Base-by-base conservation (phyloP, 1,140 invertebrate genomes). In the Hermetia illucens region DNA sequence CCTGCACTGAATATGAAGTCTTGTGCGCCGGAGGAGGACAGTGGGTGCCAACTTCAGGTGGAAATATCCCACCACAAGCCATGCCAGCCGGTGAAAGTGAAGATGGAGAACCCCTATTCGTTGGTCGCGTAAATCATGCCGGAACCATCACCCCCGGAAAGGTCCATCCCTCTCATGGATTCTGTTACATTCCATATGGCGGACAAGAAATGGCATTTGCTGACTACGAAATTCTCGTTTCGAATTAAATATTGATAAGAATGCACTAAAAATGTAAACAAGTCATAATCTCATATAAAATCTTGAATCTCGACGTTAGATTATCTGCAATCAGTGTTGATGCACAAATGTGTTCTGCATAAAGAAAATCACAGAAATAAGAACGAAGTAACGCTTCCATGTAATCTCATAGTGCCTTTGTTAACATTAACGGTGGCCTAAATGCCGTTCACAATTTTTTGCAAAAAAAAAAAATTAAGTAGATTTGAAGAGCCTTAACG, bases 211-310 rank as follows among this genome's bases (percentile, higher is more conserved):
- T 86, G 17, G 66, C 72, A n/a, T 80, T 74, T 58, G 62, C 68
- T 18, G 76, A 84, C 20, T 88, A 77, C 49, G 82, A 88, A 65
- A 64, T 87, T 43, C 66, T 83, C 31, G 65, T 78, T 40, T 29
- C 61, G 37, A 50, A 52, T 43, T 56, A 52, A 43, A 33, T 24
- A n/a, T n/a, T n/a, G n/a, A n/a, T n/a, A n/a, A n/a, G n/a, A n/a
- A n/a, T n/a, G n/a, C n/a, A n/a, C n/a, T n/a, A n/a, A n/a, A n/a
- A n/a, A n/a, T n/a, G n/a, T n/a, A n/a, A n/a, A n/a, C n/a, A n/a
- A n/a, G n/a, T n/a, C n/a, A n/a, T n/a, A n/a, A n/a, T n/a, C n/a
- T n/a, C n/a, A n/a, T n/a, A n/a, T n/a, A n/a, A n/a, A n/a, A n/a
- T n/a, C n/a, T n/a, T n/a, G n/a, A n/a, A n/a, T n/a, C n/a, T n/a